Percentiles rank a stretch among this genome's conserved stretches.
These are phyloP conservation scores for Hylomyscus alleni DNA, from an alignment of 2,797 vertebrate species.

Conservation along the genomic window DNA sequence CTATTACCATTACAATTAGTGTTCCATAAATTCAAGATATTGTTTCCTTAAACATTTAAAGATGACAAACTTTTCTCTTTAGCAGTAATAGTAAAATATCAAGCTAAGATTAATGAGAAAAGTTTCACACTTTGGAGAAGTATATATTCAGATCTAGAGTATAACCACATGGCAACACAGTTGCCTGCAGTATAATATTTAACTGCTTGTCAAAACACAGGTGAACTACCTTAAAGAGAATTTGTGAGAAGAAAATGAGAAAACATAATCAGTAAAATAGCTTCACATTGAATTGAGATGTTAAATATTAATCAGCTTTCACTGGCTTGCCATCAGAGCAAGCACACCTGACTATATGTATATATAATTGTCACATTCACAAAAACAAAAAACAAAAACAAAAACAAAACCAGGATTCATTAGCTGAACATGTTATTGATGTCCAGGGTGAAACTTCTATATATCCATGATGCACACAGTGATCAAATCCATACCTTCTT, in stretches of 20 bases:
- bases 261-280: not conserved
- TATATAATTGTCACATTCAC: not conserved
- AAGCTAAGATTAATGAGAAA: not conserved
- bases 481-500: not conserved
- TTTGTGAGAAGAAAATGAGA: not conserved
- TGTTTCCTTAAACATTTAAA: not conserved
- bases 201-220: constrained; percentile 12
- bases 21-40: not conserved
- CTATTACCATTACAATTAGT: not conserved
- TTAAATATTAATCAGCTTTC: not conserved
- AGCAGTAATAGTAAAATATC: not conserved
- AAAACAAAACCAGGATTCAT: not conserved
- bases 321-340: not conserved
- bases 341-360: not conserved
- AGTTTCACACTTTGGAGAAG: not conserved
- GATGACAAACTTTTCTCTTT: not conserved
- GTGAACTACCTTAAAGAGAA: not conserved
- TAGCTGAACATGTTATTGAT: not conserved
- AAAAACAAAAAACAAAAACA: too few relatives aligned
- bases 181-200: not conserved
- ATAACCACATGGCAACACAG: not conserved
- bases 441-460: not conserved
- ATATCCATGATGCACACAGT: too few relatives aligned
- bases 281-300: not conserved
- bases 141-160: not conserved